Base-by-base conservation (phyloP, 2,888 invertebrate genomes). In the Hesperia comma region DNA sequence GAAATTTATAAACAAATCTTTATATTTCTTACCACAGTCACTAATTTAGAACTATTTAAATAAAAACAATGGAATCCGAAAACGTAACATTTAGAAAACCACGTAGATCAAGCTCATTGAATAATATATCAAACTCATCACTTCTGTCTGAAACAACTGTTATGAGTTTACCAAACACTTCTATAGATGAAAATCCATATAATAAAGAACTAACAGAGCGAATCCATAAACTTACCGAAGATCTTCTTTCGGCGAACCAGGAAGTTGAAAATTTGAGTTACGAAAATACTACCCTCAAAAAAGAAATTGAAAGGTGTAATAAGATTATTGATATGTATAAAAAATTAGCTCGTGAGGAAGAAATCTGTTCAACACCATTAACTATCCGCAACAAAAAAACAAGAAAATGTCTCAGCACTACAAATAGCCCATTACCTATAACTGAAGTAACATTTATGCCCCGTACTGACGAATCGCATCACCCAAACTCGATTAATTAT, bases 131-230 rank as follows among this genome's bases (percentile, higher is more conserved):
- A 5, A 14, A n/a, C 46, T 46, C 46, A 10, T 46, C 46, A 6
- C 14, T 46, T 5, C 46, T 46, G 5, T 46, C 14, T 46, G 46
- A 46, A 6, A 46, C 46, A 6, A 46, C 46, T 7, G 14, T 15
- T 46, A n/a, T 46, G 15, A 46, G 46, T 46, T 14, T 46, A 46
- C 46, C 46, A 10, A 46, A 46, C 14, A 46, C 46, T 5, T 46
- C 46, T 10, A 46, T 46, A 5, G 46, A 46, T 5, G 15, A 46
- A n/a, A 46, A 46, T 15, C 14, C 6, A 10, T 5, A 6, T 37
- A 8, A 37, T 37, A 37, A 8, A 37, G 37, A 37, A 37, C 6
- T 37, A 10, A 46, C 6, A 10, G 46, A 14, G 12, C 6, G 14
- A 46, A n/a, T 46, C 5, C 5, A n/a, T n/a, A 46, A 46, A 46